These are phyloP conservation scores for Drosophila serrata DNA, from an alignment of 1,140 invertebrate genomes.

Conservation along the genomic window DNA sequence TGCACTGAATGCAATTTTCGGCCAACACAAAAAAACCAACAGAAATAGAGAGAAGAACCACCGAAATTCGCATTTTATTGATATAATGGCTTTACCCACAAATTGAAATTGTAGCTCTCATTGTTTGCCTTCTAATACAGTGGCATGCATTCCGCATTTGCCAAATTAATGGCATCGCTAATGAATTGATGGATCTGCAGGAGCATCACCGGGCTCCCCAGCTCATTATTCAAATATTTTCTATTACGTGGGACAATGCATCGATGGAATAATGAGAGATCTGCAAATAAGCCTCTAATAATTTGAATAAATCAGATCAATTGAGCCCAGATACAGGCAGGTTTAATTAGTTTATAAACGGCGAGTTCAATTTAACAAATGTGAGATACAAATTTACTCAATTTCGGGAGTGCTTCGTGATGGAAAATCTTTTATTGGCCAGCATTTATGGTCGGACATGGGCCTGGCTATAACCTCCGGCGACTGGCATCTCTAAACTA, in stretches of 20 bases:
- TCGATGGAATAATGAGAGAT: not conserved
- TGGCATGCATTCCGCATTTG: not conserved
- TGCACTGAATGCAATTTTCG: constrained; percentile 3
- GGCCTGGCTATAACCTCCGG: constrained; percentile 21
- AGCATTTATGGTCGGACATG: constrained; percentile 51
- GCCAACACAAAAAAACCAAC: not conserved
- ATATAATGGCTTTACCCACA: constrained; percentile 5
- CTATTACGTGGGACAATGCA: constrained; percentile 4
- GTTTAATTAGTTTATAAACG: constrained; percentile 29
- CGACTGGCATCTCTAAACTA: constrained; percentile 27
- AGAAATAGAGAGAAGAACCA: not conserved
- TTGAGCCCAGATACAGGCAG: not conserved
- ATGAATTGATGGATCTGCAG: constrained; percentile 35
- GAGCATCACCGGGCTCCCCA: too few species aligned
- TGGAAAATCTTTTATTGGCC: constrained; percentile 38
- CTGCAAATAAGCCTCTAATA: not conserved
- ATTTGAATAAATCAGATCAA: constrained; percentile 13
- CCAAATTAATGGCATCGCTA: constrained; percentile 31
- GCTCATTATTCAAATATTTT: constrained; percentile 6
- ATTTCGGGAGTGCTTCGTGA: constrained; percentile 6
- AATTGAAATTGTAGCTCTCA: constrained; percentile 25
- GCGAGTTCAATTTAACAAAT: not conserved
- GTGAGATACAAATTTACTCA: not conserved
- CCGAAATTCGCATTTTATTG: constrained; percentile 9
- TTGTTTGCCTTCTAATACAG: constrained; percentile 28